These are phyloP conservation scores for Macrotus californicus DNA, from an alignment of 2,113 vertebrate species.

Conservation along the genomic window DNA sequence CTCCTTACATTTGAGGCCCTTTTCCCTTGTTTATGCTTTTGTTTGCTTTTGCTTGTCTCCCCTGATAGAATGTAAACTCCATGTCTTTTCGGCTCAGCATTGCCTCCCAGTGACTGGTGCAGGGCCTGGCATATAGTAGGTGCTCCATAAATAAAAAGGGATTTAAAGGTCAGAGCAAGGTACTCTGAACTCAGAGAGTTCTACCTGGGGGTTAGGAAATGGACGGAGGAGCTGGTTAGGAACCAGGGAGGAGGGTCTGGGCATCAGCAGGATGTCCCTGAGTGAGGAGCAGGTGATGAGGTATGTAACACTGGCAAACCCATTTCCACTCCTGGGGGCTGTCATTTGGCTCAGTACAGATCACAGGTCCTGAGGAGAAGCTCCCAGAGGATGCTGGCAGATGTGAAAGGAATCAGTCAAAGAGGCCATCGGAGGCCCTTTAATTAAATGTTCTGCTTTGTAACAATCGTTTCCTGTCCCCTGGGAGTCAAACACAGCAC, in stretches of 20 bases:
- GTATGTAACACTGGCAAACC: not conserved
- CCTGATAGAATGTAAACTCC: not conserved
- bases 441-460: slow-evolving; percentile 24
- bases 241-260: not conserved
- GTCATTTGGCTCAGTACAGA: not conserved
- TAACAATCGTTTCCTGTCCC: not conserved
- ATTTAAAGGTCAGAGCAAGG: not conserved
- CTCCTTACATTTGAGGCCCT: not conserved
- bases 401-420: slow-evolving; percentile 48
- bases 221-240: not conserved
- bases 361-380: not conserved
- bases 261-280: not conserved
- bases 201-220: not conserved
- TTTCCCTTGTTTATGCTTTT: not conserved
- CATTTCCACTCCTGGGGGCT: not conserved
- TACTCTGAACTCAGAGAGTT: not conserved
- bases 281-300: not conserved
- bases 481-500: not conserved
- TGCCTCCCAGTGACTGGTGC: no score
- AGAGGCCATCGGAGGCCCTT: not conserved
- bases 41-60: not conserved
- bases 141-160: not conserved
- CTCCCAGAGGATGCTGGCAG: not conserved
- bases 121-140: not conserved
- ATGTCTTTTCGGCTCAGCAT: not conserved